Percentiles rank a stretch among this genome's conserved stretches.
Evolutionary conservation across 2,888 invertebrate species (phyloP).

Genomic region (Orthosia incerta): DNA sequence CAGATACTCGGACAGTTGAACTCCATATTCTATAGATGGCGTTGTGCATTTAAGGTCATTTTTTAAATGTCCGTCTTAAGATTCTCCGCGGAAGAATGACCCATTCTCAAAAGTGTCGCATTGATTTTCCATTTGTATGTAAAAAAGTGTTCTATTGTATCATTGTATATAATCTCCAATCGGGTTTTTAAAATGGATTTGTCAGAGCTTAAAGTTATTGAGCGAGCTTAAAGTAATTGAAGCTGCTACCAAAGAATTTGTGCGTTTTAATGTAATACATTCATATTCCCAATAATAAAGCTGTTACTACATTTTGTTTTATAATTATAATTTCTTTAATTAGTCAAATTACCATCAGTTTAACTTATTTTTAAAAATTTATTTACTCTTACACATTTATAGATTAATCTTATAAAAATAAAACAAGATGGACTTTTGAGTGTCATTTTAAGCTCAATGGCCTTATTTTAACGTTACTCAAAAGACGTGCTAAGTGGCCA

Average conservation of each 20-base stretch:
- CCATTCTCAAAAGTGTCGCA: too few relatives aligned
- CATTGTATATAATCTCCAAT: too few relatives aligned
- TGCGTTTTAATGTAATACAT: too few relatives aligned
- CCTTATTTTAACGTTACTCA: slow-evolving; percentile 14
- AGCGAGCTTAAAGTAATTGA: too few relatives aligned
- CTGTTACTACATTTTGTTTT: too few relatives aligned
- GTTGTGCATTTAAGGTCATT: too few relatives aligned
- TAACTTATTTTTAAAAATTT: not conserved
- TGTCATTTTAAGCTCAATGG: slow-evolving; percentile 2
- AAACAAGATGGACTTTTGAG: slow-evolving; percentile 13
- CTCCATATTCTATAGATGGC: too few relatives aligned
- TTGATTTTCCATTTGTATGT: too few relatives aligned
- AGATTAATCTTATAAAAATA: slow-evolving; percentile 4
- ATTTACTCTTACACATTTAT: slow-evolving; percentile 1
- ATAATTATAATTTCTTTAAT: not conserved
- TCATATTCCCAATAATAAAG: not conserved
- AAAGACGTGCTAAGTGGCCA: slow-evolving; percentile 12
- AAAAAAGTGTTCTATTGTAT: too few relatives aligned
- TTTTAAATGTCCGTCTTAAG: too few relatives aligned
- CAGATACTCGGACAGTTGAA: too few relatives aligned
- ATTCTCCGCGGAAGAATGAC: too few relatives aligned
- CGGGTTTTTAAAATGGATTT: not conserved
- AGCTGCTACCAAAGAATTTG: not conserved
- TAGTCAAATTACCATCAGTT: not conserved
- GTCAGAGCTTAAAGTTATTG: not conserved